Evolutionary conservation across 2,113 vertebrate genomes (phyloP), one percentile per base, ranked within the genome.

Genomic region (Oncorhynchus keta): DNA sequence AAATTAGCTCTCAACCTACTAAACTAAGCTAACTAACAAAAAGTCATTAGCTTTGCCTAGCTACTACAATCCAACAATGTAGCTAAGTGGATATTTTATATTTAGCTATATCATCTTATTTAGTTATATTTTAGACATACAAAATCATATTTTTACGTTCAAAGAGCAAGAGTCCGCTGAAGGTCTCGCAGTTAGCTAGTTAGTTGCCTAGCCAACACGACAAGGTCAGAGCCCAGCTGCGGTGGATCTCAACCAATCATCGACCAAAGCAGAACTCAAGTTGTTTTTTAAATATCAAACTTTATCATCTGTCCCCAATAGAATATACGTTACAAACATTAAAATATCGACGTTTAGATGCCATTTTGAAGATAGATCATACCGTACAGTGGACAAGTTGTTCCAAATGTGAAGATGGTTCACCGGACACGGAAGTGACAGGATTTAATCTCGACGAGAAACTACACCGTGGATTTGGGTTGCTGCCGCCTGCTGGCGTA

Each of bases 371-470:
- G 12, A 13, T 14, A 32, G 12, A 24, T 32, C 65, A 67, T 67
- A 67, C 65, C 65, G 65, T 76, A 48, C 70, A 80, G 71, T 39
- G 48, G 68, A 78, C 49, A 71, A 71, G 76, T 76, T 83, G 73
- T 76, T 72, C 68, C 73, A 73, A 80, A 51, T 69, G 74, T 75
- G 84, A 83, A 70, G 78, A 1, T 14, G 65, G 75, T 77, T 30
- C 70, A 51, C 72, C 18, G 55, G 77, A 57, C 76, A 49, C 84
- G 84, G 82, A 86, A 80, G 7, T 9, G 30, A 5, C 84, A n/a
- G 77, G 82, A 82, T 74, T 5, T 18, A 61, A 20, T 24, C 8
- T 30, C 49, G 14, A 30, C 18, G n/a, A 11, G 69, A 71, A 22
- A 22, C 22, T 71, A 71, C 18, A 11, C 1, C 6, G 20, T 24